Conservation (phyloP, 2,113 vertebrate genomes). For the Nettapus auritus region DNA sequence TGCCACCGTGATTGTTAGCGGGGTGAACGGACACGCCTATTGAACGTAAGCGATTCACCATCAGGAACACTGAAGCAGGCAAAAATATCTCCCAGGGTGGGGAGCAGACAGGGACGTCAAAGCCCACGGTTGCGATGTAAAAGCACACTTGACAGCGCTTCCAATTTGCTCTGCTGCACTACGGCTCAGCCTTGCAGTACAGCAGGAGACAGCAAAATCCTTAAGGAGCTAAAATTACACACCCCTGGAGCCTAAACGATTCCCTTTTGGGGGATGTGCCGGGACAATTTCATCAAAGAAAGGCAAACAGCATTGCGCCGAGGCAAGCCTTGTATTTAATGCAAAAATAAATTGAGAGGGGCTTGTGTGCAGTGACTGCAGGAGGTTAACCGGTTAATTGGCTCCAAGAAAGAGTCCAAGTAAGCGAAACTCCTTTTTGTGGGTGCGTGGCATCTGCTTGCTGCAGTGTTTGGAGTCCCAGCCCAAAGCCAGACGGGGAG, state of each 20-base stretch:
- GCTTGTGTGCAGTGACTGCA: not conserved
- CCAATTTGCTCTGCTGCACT: not conserved
- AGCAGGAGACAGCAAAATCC: not conserved
- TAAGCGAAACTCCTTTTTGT: not conserved
- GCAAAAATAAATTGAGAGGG: not conserved
- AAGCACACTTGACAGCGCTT: not conserved
- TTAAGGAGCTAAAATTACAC: not conserved
- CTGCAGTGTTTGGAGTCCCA: constrained; percentile 65
- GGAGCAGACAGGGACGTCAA: not conserved
- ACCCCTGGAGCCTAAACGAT: not conserved
- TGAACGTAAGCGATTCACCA: not conserved
- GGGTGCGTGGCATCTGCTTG: constrained; percentile 39
- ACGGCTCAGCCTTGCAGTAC: not conserved
- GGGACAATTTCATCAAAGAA: not conserved
- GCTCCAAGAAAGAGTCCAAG: not conserved
- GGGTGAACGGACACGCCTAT: not conserved
- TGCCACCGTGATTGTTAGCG: constrained; percentile 14
- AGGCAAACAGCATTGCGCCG: not conserved
- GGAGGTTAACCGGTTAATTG: not conserved
- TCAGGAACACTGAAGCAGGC: constrained; percentile 63
- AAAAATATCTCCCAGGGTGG: not conserved
- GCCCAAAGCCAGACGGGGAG: not conserved
- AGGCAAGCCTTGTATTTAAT: not conserved
- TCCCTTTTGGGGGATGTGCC: not conserved
- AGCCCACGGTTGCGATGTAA: not conserved